Percentiles rank a stretch among this genome's conserved stretches.
phyloP scores from a whole-genome alignment of 2,888 invertebrate species.

The Amphipoea oculea region DNA sequence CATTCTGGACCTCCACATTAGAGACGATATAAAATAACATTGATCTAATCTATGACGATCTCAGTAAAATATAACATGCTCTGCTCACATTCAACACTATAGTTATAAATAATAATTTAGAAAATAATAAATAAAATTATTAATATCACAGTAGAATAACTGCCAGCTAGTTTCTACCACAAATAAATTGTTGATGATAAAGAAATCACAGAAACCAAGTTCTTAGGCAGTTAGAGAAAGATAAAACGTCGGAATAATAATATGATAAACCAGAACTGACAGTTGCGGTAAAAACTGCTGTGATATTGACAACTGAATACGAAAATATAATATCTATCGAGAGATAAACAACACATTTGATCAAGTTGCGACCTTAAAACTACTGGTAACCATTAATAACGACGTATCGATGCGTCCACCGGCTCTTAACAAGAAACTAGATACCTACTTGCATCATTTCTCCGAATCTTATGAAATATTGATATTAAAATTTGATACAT shows the following conservation, averaged over 20 bases:
- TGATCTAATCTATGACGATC: conserved; percentile 81
- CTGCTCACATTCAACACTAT: conserved; percentile 81
- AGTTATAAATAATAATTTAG: conserved; percentile 87
- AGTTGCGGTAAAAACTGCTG: conserved; percentile 86
- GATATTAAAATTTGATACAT: conserved; percentile 62
- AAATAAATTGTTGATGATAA: conserved; percentile 44
- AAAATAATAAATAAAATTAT: conserved; percentile 89
- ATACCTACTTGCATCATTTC: conserved; percentile 58
- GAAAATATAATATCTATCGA: conserved; percentile 76
- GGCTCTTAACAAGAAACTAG: conserved; percentile 74
- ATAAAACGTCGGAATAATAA: conserved; percentile 8
- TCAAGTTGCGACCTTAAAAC: conserved; percentile 82
- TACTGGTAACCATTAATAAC: conserved; percentile 87
- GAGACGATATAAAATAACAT: conserved; percentile 79
- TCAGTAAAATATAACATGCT: conserved; percentile 83
- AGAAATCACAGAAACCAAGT: conserved; percentile 26
- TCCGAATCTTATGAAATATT: conserved; percentile 55
- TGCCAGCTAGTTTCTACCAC: conserved; percentile 81
- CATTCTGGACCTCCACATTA: conserved; percentile 84
- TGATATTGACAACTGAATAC: conserved; percentile 87
- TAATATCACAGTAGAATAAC: conserved; percentile 90
- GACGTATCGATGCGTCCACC: conserved; percentile 74
- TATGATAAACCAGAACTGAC: conserved; percentile 76
- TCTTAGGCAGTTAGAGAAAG: conserved; percentile 31
- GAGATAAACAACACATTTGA: conserved; percentile 81